A percentile compares a stretch with the other conserved stretches of the same genome.
Evolutionary conservation across 2,113 vertebrate genomes (phyloP).

Genomic region (Leucoraja erinaceus): DNA sequence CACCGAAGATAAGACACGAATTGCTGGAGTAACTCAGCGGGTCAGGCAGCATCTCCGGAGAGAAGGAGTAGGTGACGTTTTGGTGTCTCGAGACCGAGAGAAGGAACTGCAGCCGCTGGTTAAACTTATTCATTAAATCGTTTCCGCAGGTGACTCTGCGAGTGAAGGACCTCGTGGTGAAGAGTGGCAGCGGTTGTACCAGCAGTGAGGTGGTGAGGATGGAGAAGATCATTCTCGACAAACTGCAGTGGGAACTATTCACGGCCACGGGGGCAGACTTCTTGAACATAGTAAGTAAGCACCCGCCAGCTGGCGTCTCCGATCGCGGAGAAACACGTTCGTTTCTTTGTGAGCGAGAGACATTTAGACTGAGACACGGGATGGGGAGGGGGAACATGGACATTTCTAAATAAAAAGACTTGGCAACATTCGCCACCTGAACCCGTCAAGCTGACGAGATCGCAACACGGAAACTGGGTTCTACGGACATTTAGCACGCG

Average conservation of each 20-base stretch:
- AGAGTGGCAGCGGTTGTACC: constrained; percentile 68
- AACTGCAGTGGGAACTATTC: constrained; percentile 76
- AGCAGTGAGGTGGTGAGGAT: constrained; percentile 74
- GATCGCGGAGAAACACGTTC: background rate
- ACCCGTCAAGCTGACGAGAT: background rate
- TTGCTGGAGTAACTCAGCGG: too few species aligned
- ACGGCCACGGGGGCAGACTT: constrained; percentile 73
- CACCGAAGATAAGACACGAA: too few species aligned
- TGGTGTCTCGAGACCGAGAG: too few species aligned
- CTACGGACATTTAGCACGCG: constrained; percentile 9
- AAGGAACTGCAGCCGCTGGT: too few species aligned
- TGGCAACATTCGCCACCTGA: background rate
- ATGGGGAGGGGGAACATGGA: background rate
- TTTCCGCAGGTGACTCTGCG: constrained; percentile 71
- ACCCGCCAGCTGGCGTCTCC: constrained; percentile 10
- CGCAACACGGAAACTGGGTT: background rate
- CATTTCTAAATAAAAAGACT: background rate
- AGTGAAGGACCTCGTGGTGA: constrained; percentile 64
- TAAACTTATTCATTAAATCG: background rate
- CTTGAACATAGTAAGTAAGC: constrained; percentile 77
- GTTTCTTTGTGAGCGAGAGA: background rate
- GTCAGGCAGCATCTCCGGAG: too few species aligned
- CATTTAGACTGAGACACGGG: background rate
- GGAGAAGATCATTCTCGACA: constrained; percentile 74
- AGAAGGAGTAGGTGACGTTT: too few species aligned